These are phyloP conservation scores for Micronycteris hirsuta DNA, from an alignment of 2,113 vertebrate species.

Conservation along the genomic window DNA sequence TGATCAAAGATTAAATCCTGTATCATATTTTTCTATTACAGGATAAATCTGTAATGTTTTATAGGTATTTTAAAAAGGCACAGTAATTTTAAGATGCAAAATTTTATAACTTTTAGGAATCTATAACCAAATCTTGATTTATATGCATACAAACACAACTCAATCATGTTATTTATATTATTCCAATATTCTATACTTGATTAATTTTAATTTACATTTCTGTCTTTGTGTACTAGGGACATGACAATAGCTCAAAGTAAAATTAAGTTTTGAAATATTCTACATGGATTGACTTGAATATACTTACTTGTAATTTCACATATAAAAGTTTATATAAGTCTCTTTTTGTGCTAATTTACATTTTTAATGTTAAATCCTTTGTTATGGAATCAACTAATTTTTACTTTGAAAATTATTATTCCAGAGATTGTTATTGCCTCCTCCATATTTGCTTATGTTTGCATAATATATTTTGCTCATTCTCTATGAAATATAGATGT, in stretches of 20 bases:
- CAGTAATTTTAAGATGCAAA: background rate
- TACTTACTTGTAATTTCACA: background rate
- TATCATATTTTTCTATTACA: background rate
- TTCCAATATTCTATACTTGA: background rate
- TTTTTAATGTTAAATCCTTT: background rate
- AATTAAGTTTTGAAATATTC: background rate
- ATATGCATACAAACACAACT: background rate
- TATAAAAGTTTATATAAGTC: background rate
- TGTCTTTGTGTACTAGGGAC: background rate
- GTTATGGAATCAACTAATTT: background rate
- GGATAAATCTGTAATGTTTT: background rate
- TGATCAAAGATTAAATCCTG: background rate
- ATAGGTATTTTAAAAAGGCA: background rate
- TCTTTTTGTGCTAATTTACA: background rate
- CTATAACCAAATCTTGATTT: background rate
- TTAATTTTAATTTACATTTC: background rate
- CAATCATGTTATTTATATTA: background rate
- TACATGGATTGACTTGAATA: background rate
- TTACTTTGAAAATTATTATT: background rate
- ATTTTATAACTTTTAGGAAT: background rate
- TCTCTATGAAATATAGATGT: background rate
- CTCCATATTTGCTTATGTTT: background rate
- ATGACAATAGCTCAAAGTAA: background rate
- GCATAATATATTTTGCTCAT: background rate
- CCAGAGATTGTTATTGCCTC: background rate